Evolutionary conservation across 2,113 vertebrate genomes (phyloP).

Genomic region (Coturnix japonica): DNA sequence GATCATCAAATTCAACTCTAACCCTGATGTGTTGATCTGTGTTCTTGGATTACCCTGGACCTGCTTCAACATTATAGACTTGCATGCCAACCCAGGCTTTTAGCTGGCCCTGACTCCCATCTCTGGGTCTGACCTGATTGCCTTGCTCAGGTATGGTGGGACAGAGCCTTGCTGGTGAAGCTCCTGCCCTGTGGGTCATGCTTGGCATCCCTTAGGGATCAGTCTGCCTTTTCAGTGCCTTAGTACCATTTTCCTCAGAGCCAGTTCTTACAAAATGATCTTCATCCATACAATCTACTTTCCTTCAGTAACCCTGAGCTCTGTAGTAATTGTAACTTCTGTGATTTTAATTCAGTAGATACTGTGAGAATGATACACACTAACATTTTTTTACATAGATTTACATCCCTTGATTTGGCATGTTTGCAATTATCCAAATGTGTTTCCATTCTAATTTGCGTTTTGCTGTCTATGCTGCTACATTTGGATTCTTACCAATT

Average conservation of each 20-base stretch:
- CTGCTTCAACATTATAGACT: background rate
- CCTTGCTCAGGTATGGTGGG: too few relatives aligned
- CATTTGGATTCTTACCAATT: conserved; percentile 8
- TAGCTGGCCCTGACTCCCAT: background rate
- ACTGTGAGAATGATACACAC: background rate
- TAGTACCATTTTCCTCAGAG: background rate
- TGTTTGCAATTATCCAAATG: conserved; percentile 13
- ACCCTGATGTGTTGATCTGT: background rate
- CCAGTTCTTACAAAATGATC: background rate
- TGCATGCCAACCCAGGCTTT: background rate
- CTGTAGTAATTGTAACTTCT: background rate
- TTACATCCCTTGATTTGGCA: background rate
- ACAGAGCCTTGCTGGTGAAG: background rate
- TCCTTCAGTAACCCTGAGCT: background rate
- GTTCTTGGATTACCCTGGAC: background rate
- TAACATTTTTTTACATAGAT: background rate
- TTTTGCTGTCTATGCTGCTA: conserved; percentile 47
- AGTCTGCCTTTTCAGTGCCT: rapidly evolving
- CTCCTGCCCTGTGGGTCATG: rapidly evolving
- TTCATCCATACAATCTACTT: background rate
- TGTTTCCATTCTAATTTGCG: conserved; percentile 15
- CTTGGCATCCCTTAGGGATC: background rate
- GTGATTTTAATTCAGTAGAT: background rate
- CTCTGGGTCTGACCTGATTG: background rate
- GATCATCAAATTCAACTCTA: background rate